These are phyloP conservation scores for Syrrhaptes paradoxus DNA, from an alignment of 2,113 vertebrate genomes.

Conservation along the genomic window DNA sequence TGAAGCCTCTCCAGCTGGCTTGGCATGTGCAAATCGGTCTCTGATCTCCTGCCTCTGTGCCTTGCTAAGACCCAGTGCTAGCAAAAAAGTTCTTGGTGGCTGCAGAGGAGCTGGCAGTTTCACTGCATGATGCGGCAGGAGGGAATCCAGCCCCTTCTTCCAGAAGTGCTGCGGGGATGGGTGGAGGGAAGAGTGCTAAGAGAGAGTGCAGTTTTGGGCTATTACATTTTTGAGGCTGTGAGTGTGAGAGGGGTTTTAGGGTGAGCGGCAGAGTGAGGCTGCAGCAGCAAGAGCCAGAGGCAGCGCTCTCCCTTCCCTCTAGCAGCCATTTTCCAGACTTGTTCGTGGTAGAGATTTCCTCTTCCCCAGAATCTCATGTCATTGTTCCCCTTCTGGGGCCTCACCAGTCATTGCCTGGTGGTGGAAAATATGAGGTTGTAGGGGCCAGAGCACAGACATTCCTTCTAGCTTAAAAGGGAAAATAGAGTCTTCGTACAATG, in stretches of 20 bases:
- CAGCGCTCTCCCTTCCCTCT: neutral
- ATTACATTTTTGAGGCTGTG: neutral
- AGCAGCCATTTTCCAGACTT: slow-evolving; percentile 51
- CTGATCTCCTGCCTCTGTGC: neutral
- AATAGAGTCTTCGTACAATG: neutral
- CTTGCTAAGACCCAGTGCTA: neutral
- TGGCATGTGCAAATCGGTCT: neutral
- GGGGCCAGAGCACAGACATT: slow-evolving; percentile 38
- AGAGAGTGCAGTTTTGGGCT: neutral
- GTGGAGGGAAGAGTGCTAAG: neutral
- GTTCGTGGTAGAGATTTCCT: slow-evolving; percentile 33
- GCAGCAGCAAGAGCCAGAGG: neutral
- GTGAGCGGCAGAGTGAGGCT: neutral
- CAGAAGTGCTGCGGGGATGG: neutral
- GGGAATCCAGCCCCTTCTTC: neutral
- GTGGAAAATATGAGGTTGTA: slow-evolving; percentile 49
- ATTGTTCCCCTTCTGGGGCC: slow-evolving; percentile 61
- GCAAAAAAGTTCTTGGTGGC: neutral
- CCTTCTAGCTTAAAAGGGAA: slow-evolving; percentile 36
- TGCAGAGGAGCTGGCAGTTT: neutral
- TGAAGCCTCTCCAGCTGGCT: neutral
- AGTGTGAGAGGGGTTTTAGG: neutral
- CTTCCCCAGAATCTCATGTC: slow-evolving; percentile 36
- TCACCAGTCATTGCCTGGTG: slow-evolving; percentile 46
- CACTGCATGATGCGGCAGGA: neutral